Percentiles rank a stretch among this genome's conserved stretches.
These are phyloP conservation scores for Phymorhynchus buccinoides DNA, from an alignment of 1,140 invertebrate genomes.

Conservation along the genomic window DNA sequence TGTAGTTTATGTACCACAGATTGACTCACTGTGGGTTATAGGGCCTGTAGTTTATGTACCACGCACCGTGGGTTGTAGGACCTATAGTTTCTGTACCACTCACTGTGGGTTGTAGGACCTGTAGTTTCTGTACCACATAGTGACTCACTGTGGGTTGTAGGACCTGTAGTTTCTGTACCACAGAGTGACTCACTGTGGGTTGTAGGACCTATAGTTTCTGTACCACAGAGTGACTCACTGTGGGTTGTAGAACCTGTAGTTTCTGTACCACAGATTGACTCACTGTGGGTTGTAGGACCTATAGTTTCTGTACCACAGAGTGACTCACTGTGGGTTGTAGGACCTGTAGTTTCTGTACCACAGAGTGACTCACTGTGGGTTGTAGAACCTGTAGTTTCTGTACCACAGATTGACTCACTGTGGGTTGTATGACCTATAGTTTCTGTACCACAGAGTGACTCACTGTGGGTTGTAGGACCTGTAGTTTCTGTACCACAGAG, in stretches of 20 bases:
- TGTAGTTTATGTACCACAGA: constrained; percentile 37
- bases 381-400: constrained; percentile 32
- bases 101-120: constrained; percentile 35
- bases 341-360: constrained; percentile 37
- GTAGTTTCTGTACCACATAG: constrained; percentile 39
- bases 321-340: too few species aligned
- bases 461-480: constrained; percentile 35
- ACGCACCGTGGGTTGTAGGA: constrained; percentile 39
- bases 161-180: constrained; percentile 37
- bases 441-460: constrained; percentile 34
- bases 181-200: too few species aligned
- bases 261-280: constrained; percentile 34
- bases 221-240: too few species aligned
- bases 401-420: constrained; percentile 40
- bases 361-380: too few species aligned
- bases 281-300: constrained; percentile 35
- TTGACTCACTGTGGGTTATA: too few species aligned
- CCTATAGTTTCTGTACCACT: constrained; percentile 35
- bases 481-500: constrained; percentile 37
- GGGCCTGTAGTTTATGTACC: constrained; percentile 34
- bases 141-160: too few species aligned
- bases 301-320: constrained; percentile 37
- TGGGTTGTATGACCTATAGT: constrained; percentile 37
- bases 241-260: constrained; percentile 37
- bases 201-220: constrained; percentile 32